Evolutionary conservation across 2,113 vertebrate species (phyloP), one percentile per base, ranked within the genome.

Genomic region (Malurus elegans): DNA sequence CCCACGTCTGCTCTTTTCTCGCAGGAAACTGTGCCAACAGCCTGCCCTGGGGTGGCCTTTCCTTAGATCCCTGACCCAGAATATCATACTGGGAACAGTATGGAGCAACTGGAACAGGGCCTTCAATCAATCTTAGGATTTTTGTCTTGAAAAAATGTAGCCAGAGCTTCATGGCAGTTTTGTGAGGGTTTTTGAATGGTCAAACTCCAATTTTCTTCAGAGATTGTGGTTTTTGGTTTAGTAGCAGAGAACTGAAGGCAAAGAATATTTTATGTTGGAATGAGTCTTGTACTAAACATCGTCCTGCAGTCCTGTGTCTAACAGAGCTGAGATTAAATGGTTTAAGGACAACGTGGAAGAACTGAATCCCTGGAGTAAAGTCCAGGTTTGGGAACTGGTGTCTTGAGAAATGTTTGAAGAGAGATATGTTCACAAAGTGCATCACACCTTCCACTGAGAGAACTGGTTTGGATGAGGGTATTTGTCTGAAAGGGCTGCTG

Each of bases 1-100:
- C 31, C 71, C 62, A 53, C 11, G 2, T 57, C 58, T 58, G 34
- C 24, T 51, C 53, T 28, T 21, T 25, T 36, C 36, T 87, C 65
- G 6, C 26, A 19, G 87, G 36, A 83, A 34, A 0, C 18, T 28
- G 1, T 76, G 90, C 62, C 57, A 31, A 3, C 34, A n/a, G 1
- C 48, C 47, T 73, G 58, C 60, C 44, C 9, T 36, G 75, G 62
- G 67, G 14, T 56, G 65, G 73, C 5, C n/a, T 82, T 26, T 12
- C 60, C 42, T 47, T 6, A 23, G 21, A 21, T 48, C 66, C 67
- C 70, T 28, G 70, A 14, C 28, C 28, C 67, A 20, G 32, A 13
- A 25, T 8, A 7, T 36, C 24, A 4, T 18, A 31, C n/a, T 73
- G 58, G 28, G 69, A 90, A 5, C 0, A 1, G 1, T 2, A 3